A percentile compares a stretch with the other conserved stretches of the same genome.
phyloP scores from a whole-genome alignment of 2,888 invertebrate genomes.

The Anodontia alba region DNA sequence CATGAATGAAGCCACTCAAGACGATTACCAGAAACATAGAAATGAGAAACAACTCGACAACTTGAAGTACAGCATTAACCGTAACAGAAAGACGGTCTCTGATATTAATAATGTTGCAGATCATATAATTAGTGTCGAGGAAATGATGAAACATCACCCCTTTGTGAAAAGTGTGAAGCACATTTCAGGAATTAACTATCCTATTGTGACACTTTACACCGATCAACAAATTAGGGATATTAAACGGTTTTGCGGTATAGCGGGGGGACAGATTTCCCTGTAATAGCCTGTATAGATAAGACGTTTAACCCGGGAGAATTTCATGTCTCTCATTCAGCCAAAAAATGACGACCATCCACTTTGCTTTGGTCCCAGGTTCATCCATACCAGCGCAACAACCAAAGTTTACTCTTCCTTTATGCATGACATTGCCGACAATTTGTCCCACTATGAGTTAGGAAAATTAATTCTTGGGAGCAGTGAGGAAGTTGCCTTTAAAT shows the following conservation, averaged over 20 bases:
- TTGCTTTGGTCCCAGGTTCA: slow-evolving; percentile 18
- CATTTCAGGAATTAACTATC: slow-evolving; percentile 27
- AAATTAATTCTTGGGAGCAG: not conserved
- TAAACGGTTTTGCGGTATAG: slow-evolving; percentile 23
- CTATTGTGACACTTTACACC: slow-evolving; percentile 36
- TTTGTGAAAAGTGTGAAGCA: slow-evolving; percentile 46
- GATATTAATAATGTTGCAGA: slow-evolving; percentile 35
- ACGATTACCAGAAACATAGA: slow-evolving; percentile 19
- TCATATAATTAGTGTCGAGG: slow-evolving; percentile 45
- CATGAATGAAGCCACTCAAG: not conserved
- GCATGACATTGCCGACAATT: slow-evolving; percentile 18
- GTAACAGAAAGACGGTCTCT: not conserved
- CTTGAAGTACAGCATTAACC: slow-evolving; percentile 11
- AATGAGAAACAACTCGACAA: slow-evolving; percentile 27
- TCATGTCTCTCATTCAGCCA: not conserved
- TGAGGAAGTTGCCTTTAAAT: slow-evolving; percentile 12
- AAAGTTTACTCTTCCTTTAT: slow-evolving; percentile 6
- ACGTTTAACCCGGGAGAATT: slow-evolving; percentile 17
- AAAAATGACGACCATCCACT: slow-evolving; percentile 1
- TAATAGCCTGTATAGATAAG: not conserved
- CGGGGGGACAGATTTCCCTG: too few species aligned
- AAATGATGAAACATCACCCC: slow-evolving; percentile 38
- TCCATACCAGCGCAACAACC: not conserved
- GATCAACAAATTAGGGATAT: slow-evolving; percentile 45
- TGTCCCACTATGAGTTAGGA: not conserved